phyloP scores from a whole-genome alignment of 2,797 vertebrate genomes.

The Enoplosus armatus region DNA sequence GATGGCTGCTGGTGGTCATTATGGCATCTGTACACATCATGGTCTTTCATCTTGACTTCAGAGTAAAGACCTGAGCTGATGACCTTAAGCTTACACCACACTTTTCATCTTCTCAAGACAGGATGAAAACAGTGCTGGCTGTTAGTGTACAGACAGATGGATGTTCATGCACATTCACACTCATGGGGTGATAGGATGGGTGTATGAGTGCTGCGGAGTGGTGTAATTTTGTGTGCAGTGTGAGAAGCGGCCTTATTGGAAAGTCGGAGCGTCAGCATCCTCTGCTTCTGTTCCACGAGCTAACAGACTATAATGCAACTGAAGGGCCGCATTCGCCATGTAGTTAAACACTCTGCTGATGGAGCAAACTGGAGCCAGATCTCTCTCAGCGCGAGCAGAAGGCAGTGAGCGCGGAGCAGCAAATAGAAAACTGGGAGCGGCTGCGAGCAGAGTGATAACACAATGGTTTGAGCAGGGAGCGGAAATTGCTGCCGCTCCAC shows the following conservation, averaged over 20 bases:
- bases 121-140: not conserved
- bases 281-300: not conserved
- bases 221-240: conserved; percentile 32
- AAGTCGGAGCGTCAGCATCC: conserved; percentile 3
- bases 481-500: conserved; percentile 23
- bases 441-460: conserved; percentile 24
- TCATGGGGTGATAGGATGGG: conserved; percentile 16
- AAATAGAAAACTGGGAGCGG: conserved; percentile 26
- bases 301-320: conserved; percentile 37
- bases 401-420: conserved; percentile 11
- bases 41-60: conserved; percentile 50
- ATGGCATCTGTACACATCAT: conserved; percentile 7
- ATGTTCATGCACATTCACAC: not conserved
- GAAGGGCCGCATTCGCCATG: conserved; percentile 21
- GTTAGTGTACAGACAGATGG: not conserved
- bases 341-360: conserved; percentile 36
- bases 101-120: conserved; percentile 50
- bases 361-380: conserved; percentile 31
- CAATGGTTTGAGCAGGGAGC: conserved; percentile 14
- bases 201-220: conserved; percentile 16
- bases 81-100: not conserved
- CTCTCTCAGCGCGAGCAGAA: not conserved
- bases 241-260: conserved; percentile 9
- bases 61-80: not conserved
- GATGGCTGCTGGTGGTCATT: conserved; percentile 25